A percentile compares a stretch with the other conserved stretches of the same genome.
Conservation (phyloP, 2,113 vertebrate species). For the Amblyopsis rosae region DNA sequence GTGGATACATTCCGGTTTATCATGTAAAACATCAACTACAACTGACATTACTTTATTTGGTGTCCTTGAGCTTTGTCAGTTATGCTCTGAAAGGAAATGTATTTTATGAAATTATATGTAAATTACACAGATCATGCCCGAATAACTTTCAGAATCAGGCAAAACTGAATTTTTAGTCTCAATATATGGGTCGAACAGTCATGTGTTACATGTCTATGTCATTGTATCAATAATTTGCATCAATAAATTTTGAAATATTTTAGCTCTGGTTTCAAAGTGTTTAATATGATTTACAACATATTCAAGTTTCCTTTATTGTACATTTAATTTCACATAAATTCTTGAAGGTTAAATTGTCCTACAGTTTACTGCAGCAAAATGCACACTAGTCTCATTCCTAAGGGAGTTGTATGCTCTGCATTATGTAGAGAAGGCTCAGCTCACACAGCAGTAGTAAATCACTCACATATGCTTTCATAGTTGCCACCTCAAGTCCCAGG, state of each 20-base stretch:
- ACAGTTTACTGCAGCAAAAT: no score
- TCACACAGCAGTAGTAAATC: no score
- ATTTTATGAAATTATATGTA: background rate
- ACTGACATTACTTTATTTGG: slow-evolving; percentile 8
- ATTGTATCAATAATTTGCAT: slow-evolving; percentile 50
- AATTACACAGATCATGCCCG: slow-evolving; percentile 11
- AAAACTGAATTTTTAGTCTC: slow-evolving; percentile 17
- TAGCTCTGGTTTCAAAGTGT: background rate
- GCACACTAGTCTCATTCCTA: slow-evolving; percentile 47
- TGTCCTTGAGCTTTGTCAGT: slow-evolving; percentile 25
- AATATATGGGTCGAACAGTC: slow-evolving; percentile 5
- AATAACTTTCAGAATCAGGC: slow-evolving; percentile 16
- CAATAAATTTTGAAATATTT: slow-evolving; percentile 55
- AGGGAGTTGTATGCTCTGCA: slow-evolving; percentile 28
- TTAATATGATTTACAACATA: background rate
- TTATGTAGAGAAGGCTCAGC: slow-evolving; percentile 57
- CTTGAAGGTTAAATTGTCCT: background rate
- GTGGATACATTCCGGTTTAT: slow-evolving; percentile 44
- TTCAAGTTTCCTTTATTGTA: slow-evolving; percentile 1
- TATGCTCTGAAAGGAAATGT: slow-evolving; percentile 16
- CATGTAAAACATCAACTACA: slow-evolving; percentile 1
- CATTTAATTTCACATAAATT: background rate
- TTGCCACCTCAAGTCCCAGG: no score
- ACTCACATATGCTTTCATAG: no score
- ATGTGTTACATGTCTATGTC: slow-evolving; percentile 16